Percentiles rank a stretch among this genome's conserved stretches.
phyloP scores from a whole-genome alignment of 64 coral and sea anemone species.

The Porites australiensis region DNA sequence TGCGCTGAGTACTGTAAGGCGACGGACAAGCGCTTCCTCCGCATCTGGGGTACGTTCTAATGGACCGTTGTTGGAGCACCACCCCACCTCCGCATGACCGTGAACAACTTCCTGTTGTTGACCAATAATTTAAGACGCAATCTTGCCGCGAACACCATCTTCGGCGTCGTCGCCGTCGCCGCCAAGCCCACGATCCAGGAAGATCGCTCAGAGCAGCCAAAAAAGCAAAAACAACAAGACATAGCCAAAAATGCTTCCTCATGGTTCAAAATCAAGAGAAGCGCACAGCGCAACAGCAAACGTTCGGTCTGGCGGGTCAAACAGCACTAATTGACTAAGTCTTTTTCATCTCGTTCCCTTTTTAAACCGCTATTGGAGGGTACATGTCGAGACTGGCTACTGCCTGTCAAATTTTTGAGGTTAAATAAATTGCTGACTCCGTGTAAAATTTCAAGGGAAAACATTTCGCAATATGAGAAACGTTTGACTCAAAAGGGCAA shows the following conservation, averaged over 20 bases:
- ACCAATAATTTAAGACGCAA: constrained; percentile 13
- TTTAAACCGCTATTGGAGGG: no score
- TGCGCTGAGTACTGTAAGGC: neutral
- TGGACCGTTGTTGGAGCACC: neutral
- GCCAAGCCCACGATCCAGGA: neutral
- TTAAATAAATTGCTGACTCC: no score
- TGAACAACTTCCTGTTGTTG: neutral
- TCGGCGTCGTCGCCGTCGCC: constrained; percentile 10
- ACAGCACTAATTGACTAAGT: neutral
- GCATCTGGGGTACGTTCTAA: neutral
- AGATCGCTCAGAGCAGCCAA: neutral
- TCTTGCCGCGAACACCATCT: neutral
- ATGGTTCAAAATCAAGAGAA: neutral
- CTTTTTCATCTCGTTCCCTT: neutral
- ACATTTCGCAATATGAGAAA: no score
- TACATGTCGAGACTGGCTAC: no score
- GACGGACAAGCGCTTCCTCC: neutral
- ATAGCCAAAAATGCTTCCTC: neutral
- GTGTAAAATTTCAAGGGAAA: no score
- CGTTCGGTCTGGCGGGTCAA: neutral
- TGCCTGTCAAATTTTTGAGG: no score
- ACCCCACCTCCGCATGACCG: constrained; percentile 2
- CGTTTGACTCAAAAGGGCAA: no score
- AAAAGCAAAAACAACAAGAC: neutral
- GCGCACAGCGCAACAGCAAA: neutral